Conservation (phyloP, 2,113 vertebrate species). For the Ctenodactylus gundi region DNA sequence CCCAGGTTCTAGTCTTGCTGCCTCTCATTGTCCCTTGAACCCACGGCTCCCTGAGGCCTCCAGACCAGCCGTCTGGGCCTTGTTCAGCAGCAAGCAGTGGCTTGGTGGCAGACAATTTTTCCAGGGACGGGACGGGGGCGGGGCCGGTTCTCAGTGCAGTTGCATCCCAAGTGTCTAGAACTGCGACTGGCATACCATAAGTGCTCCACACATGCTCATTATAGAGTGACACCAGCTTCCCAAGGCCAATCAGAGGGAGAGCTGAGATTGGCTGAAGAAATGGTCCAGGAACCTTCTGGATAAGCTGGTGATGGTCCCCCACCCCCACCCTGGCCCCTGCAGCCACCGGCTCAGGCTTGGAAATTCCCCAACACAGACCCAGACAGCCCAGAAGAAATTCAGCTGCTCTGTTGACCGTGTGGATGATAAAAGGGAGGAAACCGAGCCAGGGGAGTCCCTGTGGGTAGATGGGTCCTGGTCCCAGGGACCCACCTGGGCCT, state of each 20-base stretch:
- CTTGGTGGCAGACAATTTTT: too few relatives aligned
- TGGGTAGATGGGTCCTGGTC: background rate
- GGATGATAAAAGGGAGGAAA: background rate
- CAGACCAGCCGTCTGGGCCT: too few relatives aligned
- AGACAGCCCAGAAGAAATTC: background rate
- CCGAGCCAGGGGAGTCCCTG: background rate
- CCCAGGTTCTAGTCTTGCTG: background rate
- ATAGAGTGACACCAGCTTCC: background rate
- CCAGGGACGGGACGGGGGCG: background rate
- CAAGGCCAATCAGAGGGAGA: background rate
- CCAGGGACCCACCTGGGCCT: background rate
- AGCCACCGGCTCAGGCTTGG: background rate
- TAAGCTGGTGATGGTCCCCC: background rate
- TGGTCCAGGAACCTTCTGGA: background rate
- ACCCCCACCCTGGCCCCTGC: background rate
- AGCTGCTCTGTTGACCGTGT: background rate
- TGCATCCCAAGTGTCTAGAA: background rate
- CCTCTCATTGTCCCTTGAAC: background rate
- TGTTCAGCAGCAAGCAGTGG: too few relatives aligned
- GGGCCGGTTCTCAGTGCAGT: background rate
- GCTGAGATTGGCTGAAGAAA: background rate
- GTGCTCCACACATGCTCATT: background rate
- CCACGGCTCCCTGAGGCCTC: background rate
- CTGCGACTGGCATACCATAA: too few relatives aligned
- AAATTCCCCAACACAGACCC: background rate